These are phyloP conservation scores for Clistopyga incitator DNA, from an alignment of 2,888 invertebrate genomes.

Conservation along the genomic window DNA sequence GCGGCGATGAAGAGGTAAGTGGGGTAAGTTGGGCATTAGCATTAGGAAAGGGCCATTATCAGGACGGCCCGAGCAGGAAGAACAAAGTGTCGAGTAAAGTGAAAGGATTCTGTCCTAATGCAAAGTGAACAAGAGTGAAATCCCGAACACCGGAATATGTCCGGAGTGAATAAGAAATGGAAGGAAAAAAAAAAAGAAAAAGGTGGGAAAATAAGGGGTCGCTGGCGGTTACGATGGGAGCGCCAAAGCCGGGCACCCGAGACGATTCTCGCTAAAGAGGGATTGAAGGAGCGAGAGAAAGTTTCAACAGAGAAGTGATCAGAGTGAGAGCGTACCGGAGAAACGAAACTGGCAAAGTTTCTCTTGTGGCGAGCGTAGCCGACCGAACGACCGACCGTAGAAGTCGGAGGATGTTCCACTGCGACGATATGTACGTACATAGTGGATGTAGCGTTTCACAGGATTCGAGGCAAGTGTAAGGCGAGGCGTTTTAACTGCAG, in stretches of 20 bases:
- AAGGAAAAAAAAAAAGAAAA: not conserved
- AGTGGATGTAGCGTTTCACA: not conserved
- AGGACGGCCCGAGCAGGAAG: not conserved
- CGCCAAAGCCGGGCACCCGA: constrained; percentile 7
- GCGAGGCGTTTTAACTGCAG: not conserved
- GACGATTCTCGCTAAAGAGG: constrained; percentile 27
- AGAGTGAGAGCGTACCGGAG: constrained; percentile 16
- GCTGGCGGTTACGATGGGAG: constrained; percentile 8
- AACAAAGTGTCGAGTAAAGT: constrained; percentile 18
- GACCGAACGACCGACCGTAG: constrained; percentile 16
- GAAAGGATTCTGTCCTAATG: constrained; percentile 4
- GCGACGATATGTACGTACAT: not conserved
- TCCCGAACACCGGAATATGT: constrained; percentile 24
- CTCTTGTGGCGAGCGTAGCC: constrained; percentile 10
- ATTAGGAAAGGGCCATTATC: not conserved
- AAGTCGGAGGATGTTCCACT: constrained; percentile 22
- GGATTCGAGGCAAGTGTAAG: not conserved
- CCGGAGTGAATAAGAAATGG: constrained; percentile 33
- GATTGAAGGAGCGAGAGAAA: constrained; percentile 5
- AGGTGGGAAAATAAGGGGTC: constrained; percentile 9
- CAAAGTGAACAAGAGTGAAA: constrained; percentile 17
- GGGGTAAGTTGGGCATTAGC: not conserved
- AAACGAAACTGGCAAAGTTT: constrained; percentile 51
- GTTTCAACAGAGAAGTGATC: constrained; percentile 18
- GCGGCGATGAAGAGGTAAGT: not conserved